Conservation (phyloP, 2,797 vertebrate species). For the Poeciliopsis presidionis region DNA sequence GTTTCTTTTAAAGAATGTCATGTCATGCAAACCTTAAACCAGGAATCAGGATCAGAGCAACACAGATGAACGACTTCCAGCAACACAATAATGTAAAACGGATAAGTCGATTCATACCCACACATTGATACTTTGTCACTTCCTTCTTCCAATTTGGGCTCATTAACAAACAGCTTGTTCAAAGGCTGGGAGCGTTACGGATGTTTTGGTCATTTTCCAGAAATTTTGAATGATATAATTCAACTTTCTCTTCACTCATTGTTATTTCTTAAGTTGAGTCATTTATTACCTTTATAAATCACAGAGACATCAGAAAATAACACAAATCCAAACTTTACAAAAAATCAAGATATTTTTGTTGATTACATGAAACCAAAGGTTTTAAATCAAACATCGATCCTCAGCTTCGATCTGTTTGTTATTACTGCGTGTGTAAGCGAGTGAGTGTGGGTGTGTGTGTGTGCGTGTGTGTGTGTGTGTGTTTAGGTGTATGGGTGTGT, state of each 20-base stretch:
- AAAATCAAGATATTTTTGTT: neutral
- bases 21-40: neutral
- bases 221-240: neutral
- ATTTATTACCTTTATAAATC: neutral
- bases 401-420: neutral
- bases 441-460: too few relatives aligned
- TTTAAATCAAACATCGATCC: neutral
- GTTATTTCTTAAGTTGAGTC: neutral
- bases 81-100: neutral
- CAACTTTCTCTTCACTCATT: neutral
- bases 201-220: neutral
- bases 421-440: neutral
- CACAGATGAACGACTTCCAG: neutral
- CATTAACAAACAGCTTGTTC: neutral
- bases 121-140: neutral
- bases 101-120: neutral
- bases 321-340: neutral
- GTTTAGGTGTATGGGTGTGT: too few relatives aligned
- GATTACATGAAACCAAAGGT: neutral
- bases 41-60: neutral
- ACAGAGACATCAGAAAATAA: neutral
- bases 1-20: neutral
- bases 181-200: neutral
- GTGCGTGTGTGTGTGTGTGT: fast-evolving
- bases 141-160: neutral